These are phyloP conservation scores for Bedellia somnulentella DNA, from an alignment of 2,888 invertebrate genomes.

Conservation along the genomic window DNA sequence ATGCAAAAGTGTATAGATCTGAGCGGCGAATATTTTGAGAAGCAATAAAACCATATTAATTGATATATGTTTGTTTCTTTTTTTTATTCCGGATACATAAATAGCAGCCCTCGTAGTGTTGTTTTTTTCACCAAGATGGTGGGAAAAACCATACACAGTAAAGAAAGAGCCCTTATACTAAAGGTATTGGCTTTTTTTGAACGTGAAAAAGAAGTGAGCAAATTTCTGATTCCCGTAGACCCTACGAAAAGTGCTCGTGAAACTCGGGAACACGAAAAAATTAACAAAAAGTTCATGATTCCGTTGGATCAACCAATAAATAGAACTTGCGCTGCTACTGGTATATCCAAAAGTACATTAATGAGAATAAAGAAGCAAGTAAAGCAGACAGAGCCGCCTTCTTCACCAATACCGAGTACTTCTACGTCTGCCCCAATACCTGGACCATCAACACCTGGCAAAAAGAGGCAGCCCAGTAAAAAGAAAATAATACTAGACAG, in stretches of 20 bases:
- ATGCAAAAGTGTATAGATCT: too few relatives aligned
- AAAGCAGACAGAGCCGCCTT: too few relatives aligned
- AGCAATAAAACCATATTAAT: too few relatives aligned
- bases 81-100: too few relatives aligned
- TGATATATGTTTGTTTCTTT: too few relatives aligned
- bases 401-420: neutral
- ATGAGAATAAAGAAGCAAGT: conserved; percentile 5
- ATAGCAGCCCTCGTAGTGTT: too few relatives aligned
- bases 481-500: conserved; percentile 3
- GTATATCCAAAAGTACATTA: conserved; percentile 3
- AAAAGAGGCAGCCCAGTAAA: neutral
- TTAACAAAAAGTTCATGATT: neutral
- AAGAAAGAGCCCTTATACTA: conserved; percentile 6
- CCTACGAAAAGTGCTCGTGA: neutral
- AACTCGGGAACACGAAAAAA: neutral
- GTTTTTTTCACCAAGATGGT: neutral
- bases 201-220: conserved; percentile 7
- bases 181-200: conserved; percentile 9
- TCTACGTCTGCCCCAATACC: neutral
- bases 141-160: neutral
- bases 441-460: conserved; percentile 4
- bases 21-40: too few relatives aligned
- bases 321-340: conserved; percentile 6
- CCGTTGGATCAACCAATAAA: neutral
- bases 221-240: conserved; percentile 2